Evolutionary conservation across 2,797 vertebrate genomes (phyloP).

Genomic region (Cryptoprocta ferox): DNA sequence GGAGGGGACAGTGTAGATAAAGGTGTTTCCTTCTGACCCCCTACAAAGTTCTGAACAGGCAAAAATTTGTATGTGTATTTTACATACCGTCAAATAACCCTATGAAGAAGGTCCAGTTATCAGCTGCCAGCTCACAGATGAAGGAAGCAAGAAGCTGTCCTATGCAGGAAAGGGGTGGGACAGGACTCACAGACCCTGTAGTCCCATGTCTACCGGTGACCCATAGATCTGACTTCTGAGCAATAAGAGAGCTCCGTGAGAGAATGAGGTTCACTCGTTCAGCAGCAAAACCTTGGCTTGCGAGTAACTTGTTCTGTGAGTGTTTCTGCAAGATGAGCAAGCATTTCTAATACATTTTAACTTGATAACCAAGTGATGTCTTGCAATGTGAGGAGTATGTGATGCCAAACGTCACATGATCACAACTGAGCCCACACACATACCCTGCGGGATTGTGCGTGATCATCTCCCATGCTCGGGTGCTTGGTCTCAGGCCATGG

Average conservation of each 20-base stretch:
- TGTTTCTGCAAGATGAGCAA: too few species aligned
- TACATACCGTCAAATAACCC: background rate
- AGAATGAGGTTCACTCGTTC: rapidly evolving
- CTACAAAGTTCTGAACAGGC: background rate
- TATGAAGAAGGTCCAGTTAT: background rate
- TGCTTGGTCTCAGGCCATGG: too few species aligned
- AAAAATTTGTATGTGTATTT: background rate
- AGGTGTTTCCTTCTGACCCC: background rate
- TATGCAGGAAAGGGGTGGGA: background rate
- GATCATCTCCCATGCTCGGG: too few species aligned
- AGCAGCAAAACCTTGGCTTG: too few species aligned
- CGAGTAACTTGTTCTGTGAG: too few species aligned
- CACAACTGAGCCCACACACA: too few species aligned
- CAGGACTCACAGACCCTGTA: background rate
- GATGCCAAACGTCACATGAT: too few species aligned
- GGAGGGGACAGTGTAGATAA: too few species aligned
- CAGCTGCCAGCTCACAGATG: background rate
- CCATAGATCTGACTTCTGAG: background rate
- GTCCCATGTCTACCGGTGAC: rapidly evolving
- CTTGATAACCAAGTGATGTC: too few species aligned
- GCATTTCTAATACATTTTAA: too few species aligned
- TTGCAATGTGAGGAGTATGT: too few species aligned
- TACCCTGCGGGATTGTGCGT: too few species aligned
- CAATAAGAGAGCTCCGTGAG: rapidly evolving
- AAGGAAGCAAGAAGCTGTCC: background rate